Evolutionary conservation across 2,113 vertebrate genomes (phyloP).

Genomic region (Bungarus multicinctus): DNA sequence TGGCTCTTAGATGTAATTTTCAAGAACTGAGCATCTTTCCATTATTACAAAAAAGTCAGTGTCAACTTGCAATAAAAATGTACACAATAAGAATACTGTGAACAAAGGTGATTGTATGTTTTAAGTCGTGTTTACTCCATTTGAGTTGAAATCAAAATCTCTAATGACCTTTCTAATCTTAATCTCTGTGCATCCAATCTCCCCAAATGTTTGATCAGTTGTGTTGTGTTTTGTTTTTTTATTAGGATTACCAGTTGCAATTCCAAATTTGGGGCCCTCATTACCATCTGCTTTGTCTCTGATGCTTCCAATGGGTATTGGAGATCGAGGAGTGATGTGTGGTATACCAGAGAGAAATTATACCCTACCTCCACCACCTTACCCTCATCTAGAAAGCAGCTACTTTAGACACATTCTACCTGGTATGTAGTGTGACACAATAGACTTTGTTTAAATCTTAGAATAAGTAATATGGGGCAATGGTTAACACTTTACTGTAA

Average conservation of each 20-base stretch:
- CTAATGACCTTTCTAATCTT: background rate
- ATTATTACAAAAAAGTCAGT: background rate
- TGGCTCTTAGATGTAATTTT: background rate
- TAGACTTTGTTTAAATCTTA: background rate
- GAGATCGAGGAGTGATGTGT: slow-evolving; percentile 96
- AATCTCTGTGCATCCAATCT: background rate
- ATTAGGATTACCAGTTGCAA: slow-evolving; percentile 93
- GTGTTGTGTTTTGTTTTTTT: slow-evolving; percentile 34
- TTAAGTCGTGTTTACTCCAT: background rate
- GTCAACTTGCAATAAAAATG: background rate
- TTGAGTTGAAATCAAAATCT: background rate
- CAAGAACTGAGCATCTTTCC: background rate
- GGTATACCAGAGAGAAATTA: slow-evolving; percentile 97
- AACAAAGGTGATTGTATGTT: background rate
- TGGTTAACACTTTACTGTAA: background rate
- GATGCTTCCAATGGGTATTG: slow-evolving; percentile 98
- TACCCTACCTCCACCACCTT: slow-evolving; percentile 92
- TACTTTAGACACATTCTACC: slow-evolving; percentile 97
- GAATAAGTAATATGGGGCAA: background rate
- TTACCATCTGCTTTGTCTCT: slow-evolving; percentile 95
- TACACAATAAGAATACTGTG: background rate
- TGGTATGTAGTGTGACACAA: slow-evolving; percentile 69
- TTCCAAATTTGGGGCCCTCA: slow-evolving; percentile 92
- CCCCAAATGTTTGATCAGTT: background rate
- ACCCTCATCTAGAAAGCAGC: slow-evolving; percentile 97